Evolutionary conservation across 1,140 invertebrate species (phyloP).

Genomic region (Drosophila guanche): DNA sequence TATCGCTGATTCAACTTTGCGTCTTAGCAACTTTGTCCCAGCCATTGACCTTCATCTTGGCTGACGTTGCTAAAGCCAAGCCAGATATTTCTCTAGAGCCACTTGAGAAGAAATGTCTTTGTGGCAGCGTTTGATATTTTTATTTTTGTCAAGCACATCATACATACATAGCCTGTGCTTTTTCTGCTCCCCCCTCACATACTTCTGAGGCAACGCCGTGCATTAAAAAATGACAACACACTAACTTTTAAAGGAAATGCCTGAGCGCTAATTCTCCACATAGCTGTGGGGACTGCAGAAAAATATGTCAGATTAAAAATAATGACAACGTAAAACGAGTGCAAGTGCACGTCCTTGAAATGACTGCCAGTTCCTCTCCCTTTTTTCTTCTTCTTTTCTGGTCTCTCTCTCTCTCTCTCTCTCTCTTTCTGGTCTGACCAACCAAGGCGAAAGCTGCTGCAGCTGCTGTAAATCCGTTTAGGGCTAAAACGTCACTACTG

Average conservation of each 20-base stretch:
- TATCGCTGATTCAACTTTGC: slow-evolving; percentile 9
- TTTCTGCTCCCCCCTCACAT: too few species aligned
- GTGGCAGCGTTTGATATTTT: slow-evolving; percentile 39
- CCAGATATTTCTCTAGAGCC: slow-evolving; percentile 30
- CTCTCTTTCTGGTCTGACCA: background rate
- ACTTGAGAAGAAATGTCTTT: slow-evolving; percentile 62
- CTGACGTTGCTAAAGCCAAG: slow-evolving; percentile 47
- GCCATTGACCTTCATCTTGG: slow-evolving; percentile 54
- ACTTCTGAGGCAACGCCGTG: too few species aligned
- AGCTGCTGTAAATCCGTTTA: slow-evolving; percentile 71
- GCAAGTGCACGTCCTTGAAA: slow-evolving; percentile 50
- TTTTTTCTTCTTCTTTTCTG: background rate
- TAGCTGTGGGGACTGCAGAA: slow-evolving; percentile 7
- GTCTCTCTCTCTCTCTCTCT: too few species aligned
- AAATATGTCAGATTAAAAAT: slow-evolving; percentile 69
- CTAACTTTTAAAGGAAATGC: slow-evolving; percentile 54
- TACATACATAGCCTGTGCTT: too few species aligned
- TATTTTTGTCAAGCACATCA: slow-evolving; percentile 10
- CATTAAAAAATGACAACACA: slow-evolving; percentile 3
- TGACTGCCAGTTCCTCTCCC: slow-evolving; percentile 15
- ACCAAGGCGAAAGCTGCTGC: slow-evolving; percentile 55
- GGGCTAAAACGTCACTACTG: slow-evolving; percentile 60
- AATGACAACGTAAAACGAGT: slow-evolving; percentile 73
- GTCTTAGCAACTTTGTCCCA: slow-evolving; percentile 29
- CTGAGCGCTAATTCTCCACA: slow-evolving; percentile 52